Conservation (phyloP, 2,113 vertebrate genomes). For the Cranoglanis bouderius region DNA sequence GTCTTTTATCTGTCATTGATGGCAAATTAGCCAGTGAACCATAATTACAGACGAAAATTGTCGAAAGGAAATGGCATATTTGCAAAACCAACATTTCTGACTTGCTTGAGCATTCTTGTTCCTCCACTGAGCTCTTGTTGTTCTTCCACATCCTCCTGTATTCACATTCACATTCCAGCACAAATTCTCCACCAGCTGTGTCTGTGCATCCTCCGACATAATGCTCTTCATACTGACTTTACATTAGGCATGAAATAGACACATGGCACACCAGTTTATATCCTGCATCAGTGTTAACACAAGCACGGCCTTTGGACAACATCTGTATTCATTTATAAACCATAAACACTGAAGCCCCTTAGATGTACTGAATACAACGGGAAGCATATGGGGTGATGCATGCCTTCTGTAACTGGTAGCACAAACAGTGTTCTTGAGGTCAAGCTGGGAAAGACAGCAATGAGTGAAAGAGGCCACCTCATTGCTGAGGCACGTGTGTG, state of each 20-base stretch:
- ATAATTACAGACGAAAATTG: conserved; percentile 12
- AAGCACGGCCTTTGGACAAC: neutral
- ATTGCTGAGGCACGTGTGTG: neutral
- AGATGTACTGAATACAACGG: conserved; percentile 25
- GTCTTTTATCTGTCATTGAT: neutral
- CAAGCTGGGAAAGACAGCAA: conserved; percentile 1
- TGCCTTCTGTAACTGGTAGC: conserved; percentile 35
- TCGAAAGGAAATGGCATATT: conserved; percentile 19
- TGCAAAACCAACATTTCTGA: conserved; percentile 27
- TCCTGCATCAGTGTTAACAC: conserved; percentile 19
- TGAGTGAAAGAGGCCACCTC: neutral
- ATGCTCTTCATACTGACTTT: conserved; percentile 31
- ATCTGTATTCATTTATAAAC: conserved; percentile 48
- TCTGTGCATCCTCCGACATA: neutral
- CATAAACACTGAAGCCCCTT: conserved; percentile 46
- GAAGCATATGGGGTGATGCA: conserved; percentile 46
- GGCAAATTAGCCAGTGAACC: neutral
- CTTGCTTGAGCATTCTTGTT: neutral
- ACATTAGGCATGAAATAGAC: conserved; percentile 41
- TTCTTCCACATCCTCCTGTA: conserved; percentile 10
- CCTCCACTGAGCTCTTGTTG: neutral
- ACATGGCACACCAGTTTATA: conserved; percentile 18
- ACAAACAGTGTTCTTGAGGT: conserved; percentile 13
- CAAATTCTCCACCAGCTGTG: conserved; percentile 26
- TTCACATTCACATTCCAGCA: conserved; percentile 18